phyloP scores from a whole-genome alignment of 2,797 vertebrate genomes.

The Enteromius afrohamiltoni region DNA sequence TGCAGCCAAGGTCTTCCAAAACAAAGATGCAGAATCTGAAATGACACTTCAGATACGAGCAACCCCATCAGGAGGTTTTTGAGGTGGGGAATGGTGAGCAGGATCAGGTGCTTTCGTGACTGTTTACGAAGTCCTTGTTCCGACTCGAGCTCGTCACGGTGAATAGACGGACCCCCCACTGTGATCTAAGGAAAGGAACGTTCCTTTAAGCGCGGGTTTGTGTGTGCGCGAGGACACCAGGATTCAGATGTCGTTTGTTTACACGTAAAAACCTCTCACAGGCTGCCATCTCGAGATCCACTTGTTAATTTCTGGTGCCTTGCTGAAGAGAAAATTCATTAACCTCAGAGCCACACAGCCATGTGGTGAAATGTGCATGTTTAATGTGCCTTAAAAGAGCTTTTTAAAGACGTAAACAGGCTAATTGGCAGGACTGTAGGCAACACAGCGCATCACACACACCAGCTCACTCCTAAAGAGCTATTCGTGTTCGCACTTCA shows the following conservation, averaged over 20 bases:
- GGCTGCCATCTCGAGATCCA: slow-evolving; percentile 72
- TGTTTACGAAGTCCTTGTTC: slow-evolving; percentile 54
- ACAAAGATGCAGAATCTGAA: slow-evolving; percentile 2
- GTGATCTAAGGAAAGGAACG: slow-evolving; percentile 68
- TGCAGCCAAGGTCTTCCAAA: slow-evolving; percentile 1
- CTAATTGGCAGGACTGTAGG: slow-evolving; percentile 71
- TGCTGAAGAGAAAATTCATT: slow-evolving; percentile 81
- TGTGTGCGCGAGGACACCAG: slow-evolving; percentile 56
- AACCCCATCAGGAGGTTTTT: slow-evolving; percentile 20
- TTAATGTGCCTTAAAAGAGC: slow-evolving; percentile 83
- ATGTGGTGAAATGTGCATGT: slow-evolving; percentile 77
- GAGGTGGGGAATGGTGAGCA: not conserved
- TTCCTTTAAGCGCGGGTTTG: slow-evolving; percentile 55
- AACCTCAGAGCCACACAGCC: slow-evolving; percentile 77
- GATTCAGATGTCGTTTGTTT: slow-evolving; percentile 72
- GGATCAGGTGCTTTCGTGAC: slow-evolving; percentile 21
- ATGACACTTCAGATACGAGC: slow-evolving; percentile 9
- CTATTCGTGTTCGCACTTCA: slow-evolving; percentile 59
- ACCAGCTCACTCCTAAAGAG: slow-evolving; percentile 70
- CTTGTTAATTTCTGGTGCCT: slow-evolving; percentile 76
- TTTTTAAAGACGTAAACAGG: slow-evolving; percentile 79
- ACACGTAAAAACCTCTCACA: slow-evolving; percentile 65
- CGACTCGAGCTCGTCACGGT: slow-evolving; percentile 57
- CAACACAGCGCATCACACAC: slow-evolving; percentile 70
- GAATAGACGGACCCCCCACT: slow-evolving; percentile 66